These are phyloP conservation scores for Macrophya annulata DNA, from an alignment of 2,888 invertebrate species.

Conservation along the genomic window DNA sequence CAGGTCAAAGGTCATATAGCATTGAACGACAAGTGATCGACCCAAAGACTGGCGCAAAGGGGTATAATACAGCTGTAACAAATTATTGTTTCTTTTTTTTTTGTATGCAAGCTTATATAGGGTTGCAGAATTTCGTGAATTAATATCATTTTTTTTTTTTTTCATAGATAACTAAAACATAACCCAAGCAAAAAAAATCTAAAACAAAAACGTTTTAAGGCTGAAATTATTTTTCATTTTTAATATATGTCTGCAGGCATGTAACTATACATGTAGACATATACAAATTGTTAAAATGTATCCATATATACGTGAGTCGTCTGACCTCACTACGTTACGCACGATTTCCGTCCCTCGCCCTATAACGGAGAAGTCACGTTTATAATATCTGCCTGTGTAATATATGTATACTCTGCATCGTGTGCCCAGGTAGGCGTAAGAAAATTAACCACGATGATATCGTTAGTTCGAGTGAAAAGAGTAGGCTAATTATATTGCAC, in stretches of 20 bases:
- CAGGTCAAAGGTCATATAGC: constrained; percentile 35
- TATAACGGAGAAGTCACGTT: background rate
- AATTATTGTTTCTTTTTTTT: too few species aligned
- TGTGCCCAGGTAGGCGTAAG: constrained; percentile 4
- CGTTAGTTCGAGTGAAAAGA: background rate
- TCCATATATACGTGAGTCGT: background rate
- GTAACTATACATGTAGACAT: background rate
- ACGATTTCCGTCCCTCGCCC: constrained; percentile 19
- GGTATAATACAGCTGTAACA: too few species aligned
- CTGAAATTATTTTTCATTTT: too few species aligned
- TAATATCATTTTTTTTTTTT: too few species aligned
- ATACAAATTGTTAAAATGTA: background rate
- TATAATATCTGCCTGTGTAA: background rate
- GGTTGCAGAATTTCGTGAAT: too few species aligned
- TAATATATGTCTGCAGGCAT: too few species aligned
- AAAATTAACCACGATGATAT: background rate
- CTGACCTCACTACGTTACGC: constrained; percentile 7
- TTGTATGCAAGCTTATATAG: too few species aligned
- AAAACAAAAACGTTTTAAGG: background rate
- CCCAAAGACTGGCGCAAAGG: background rate
- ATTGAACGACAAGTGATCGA: constrained; percentile 9
- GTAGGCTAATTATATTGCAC: background rate
- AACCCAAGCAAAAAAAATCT: background rate
- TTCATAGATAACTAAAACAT: background rate
- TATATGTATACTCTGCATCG: background rate